Base-by-base conservation (phyloP, 2,888 invertebrate genomes). In the Piscicola geometra region DNA sequence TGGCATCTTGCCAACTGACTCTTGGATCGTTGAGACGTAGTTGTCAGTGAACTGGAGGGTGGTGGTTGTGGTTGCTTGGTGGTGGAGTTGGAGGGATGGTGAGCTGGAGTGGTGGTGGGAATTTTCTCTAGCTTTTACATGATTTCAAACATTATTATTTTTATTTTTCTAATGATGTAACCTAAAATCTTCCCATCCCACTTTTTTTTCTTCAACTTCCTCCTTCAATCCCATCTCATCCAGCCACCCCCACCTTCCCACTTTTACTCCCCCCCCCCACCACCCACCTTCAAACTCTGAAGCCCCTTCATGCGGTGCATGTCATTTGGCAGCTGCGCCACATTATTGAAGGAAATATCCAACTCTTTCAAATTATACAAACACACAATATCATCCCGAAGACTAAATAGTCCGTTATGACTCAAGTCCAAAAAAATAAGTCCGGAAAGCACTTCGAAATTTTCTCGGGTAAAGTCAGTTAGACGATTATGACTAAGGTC, bases 21-120 rank as follows among this genome's bases (percentile, higher is more conserved):
- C 84, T 15, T 84, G 84, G 9, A 85, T 76, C 3, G 77, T 72
- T 75, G 81, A 88, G 70, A 94, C 90, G n/a, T 92, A 90, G 85
- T 96, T 96, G 78, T 89, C 89, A 0, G 94, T 93, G 35, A 47
- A 15, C 50, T 47, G 50, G 93, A 35, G n/a, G n/a, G n/a, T n/a
- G n/a, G n/a, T n/a, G n/a, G n/a, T n/a, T n/a, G n/a, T n/a, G n/a
- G n/a, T n/a, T n/a, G n/a, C n/a, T n/a, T n/a, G n/a, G n/a, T n/a
- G n/a, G n/a, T n/a, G n/a, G n/a, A n/a, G n/a, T n/a, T n/a, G n/a
- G n/a, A n/a, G n/a, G n/a, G n/a, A n/a, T n/a, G n/a, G n/a, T n/a
- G n/a, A n/a, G n/a, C n/a, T n/a, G n/a, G n/a, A n/a, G n/a, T n/a
- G n/a, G n/a, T n/a, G n/a, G n/a, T n/a, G n/a, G n/a, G n/a, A n/a